Conservation (phyloP, 2,888 invertebrate genomes). For the Caenorhabditis sulstoni region DNA sequence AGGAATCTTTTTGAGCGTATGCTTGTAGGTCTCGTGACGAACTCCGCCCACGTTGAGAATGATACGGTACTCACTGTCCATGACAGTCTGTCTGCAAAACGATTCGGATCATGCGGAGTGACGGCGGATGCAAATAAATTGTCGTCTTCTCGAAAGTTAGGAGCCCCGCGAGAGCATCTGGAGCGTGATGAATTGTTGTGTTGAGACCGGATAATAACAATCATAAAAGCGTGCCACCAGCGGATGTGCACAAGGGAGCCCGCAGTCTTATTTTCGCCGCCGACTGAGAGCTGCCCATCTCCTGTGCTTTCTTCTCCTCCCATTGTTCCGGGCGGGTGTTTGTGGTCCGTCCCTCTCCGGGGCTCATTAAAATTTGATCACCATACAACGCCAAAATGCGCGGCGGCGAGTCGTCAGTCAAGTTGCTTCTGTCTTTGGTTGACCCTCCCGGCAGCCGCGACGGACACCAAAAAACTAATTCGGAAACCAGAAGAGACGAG, state of each 20-base stretch:
- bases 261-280: constrained; percentile 52
- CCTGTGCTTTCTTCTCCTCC: constrained; percentile 12
- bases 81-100: constrained; percentile 70
- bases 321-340: constrained; percentile 51
- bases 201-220: constrained; percentile 61
- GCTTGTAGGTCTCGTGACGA: constrained; percentile 87
- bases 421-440: constrained; percentile 2
- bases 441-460: no score
- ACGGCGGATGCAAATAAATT: constrained; percentile 51
- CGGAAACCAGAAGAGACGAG: constrained; percentile 5
- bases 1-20: constrained; percentile 90
- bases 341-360: constrained; percentile 31
- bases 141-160: constrained; percentile 5
- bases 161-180: constrained; percentile 46
- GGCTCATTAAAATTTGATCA: constrained; percentile 59
- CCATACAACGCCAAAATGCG: constrained; percentile 40
- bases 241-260: constrained; percentile 12
- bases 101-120: no score
- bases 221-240: constrained; percentile 51
- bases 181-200: constrained; percentile 60
- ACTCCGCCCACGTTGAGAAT: constrained; percentile 97
- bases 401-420: constrained; percentile 4
- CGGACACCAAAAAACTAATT: constrained; percentile 2
- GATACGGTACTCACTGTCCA: constrained; percentile 85
- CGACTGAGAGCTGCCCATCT: constrained; percentile 16